These are phyloP conservation scores for Picathartes gymnocephalus DNA, from an alignment of 2,113 vertebrate species.

Conservation along the genomic window DNA sequence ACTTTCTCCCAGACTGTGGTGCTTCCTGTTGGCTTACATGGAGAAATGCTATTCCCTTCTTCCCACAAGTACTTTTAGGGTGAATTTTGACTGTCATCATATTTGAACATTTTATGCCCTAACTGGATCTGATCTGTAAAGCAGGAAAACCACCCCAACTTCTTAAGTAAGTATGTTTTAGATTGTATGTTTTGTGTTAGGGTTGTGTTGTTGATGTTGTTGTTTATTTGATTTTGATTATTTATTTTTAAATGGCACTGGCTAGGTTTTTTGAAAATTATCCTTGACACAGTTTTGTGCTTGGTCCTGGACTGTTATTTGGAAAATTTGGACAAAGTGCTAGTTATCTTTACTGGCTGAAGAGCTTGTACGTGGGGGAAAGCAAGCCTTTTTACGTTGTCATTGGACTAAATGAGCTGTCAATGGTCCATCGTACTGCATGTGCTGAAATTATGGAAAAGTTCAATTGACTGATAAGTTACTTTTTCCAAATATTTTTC, in stretches of 20 bases:
- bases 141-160: fast-evolving
- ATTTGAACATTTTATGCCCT: background rate
- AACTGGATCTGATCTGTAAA: background rate
- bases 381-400: background rate
- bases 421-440: background rate
- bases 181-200: background rate
- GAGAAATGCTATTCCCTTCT: background rate
- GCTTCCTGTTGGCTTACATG: background rate
- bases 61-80: background rate
- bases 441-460: background rate
- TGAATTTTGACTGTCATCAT: background rate
- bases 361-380: background rate
- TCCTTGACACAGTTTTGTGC: background rate
- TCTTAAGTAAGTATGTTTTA: background rate
- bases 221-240: background rate
- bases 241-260: background rate
- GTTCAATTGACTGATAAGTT: background rate
- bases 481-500: background rate
- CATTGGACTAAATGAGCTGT: background rate
- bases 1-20: background rate
- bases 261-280: background rate
- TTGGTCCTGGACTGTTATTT: background rate
- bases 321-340: background rate
- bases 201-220: background rate
- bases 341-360: background rate